Base-by-base conservation (phyloP, 1,140 invertebrate species). In the Meteorus sp. region DNA sequence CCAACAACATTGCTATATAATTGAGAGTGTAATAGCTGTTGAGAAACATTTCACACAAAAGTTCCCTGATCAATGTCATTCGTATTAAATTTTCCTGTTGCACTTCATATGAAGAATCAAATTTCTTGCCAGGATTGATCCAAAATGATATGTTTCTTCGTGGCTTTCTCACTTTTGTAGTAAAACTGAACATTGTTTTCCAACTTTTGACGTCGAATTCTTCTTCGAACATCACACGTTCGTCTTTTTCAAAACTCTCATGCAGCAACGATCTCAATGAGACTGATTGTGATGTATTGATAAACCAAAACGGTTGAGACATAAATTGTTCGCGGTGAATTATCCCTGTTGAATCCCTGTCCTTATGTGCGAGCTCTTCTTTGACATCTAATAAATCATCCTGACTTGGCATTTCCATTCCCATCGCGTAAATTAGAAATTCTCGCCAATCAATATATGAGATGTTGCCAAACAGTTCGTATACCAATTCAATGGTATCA, bases 361-460 rank as follows among this genome's bases (percentile, higher is more conserved):
- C 85, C 11, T 66, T 64, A 13, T 72, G 72, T 15, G 73, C 66
- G 45, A 84, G 84, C 1, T 66, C 59, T 55, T 76, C 70, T 25
- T 81, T 77, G 2, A 79, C 29, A 19, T 73, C 55, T 17, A 86
- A 60, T 20, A 86, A 65, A 58, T 86, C 80, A 1, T 78, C 71
- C 44, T 80, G 61, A 0, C 64, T 79, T 6, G 85, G 85, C 63
- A 77, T 81, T 17, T 69, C 61, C 9, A 86, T 65, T 50, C 82
- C 75, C 9, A 85, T 69, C 65, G 81, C 83, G 63, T 82, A 83
- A 56, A 86, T 73, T 9, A 87, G 69, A 60, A 87, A 86, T 67
- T 86, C 84, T 65, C 80, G 81, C 86, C 85, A 87, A 67, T 85
- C 80, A 8, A 86, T 56, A 37, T 80, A 81, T 2, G 75, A 72